Base-by-base conservation (phyloP, 2,113 vertebrate genomes). In the Chaetops frenatus region DNA sequence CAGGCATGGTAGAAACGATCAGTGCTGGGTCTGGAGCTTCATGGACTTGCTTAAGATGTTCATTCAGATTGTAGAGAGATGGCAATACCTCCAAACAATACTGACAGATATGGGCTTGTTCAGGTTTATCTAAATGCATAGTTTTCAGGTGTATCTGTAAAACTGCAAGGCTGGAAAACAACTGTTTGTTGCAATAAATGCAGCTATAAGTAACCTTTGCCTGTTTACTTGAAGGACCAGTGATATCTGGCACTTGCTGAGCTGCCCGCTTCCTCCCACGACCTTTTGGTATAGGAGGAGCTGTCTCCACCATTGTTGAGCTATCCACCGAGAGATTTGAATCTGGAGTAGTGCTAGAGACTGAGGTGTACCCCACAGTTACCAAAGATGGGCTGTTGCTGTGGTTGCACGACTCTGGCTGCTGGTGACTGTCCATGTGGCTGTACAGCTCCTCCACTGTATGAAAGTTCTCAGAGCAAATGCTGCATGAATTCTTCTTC, bases 271-370 rank as follows among this genome's bases (percentile, higher is more conserved):
- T 99, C 96, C 99, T 98, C 69, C 99, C 99, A n/a, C 99, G 98
- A 50, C 98, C 98, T 98, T 99, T 99, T 84, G 99, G 98, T 78
- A 99, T 98, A 13, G 99, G 98, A 9, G 99, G 98, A 27, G 98
- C 98, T 0, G 98, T 97, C 95, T 99, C 99, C 82, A 99, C 98
- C 99, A 99, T 99, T 24, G 98, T 99, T 10, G 99, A 99, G 96
- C 99, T 99, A 95, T 99, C 99, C 53, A 99, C 99, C 0, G 99
- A 99, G 86, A 99, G 99, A 95, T 99, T 99, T 1, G 99, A 99
- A 96, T 99, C 99, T 2, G 99, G 99, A 61, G 99, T 99, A 56
- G 99, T 99, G 97, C 99, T 99, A 12, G 99, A 99, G 92, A 99
- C 99, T 6, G 99, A 99, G 69, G 99, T 99, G 97, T 99, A 99